Evolutionary conservation across 2,797 vertebrate species (phyloP), one percentile per base, ranked within the genome.

Genomic region (Protonibea diacanthus): DNA sequence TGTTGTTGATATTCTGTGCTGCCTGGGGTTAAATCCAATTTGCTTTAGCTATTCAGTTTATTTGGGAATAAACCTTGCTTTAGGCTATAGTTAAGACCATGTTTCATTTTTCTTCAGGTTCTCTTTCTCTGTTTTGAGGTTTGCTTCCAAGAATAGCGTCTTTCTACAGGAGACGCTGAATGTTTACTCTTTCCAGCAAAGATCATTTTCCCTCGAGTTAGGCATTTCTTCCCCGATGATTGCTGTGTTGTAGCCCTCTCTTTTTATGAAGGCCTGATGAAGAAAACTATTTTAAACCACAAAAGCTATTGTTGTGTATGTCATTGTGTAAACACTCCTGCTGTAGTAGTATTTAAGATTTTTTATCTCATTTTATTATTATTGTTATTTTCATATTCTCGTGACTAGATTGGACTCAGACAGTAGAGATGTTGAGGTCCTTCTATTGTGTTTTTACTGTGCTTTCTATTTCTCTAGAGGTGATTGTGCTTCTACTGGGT

Each of bases 21-120:
- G 88, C 88, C 86, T 12, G 21, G 27, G 74, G 88, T 86, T 76
- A 74, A 86, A 91, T 91, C 80, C 84, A 83, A 74, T 90, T 77
- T 80, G 40, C 40, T 67, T 73, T 51, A 67, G 48, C 60, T 23
- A 27, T 73, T 58, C 15, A 4, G 52, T 59, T 71, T 57, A 75
- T 83, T 73, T 72, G 38, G 55, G 59, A 78, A 78, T 81, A 69
- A 80, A 60, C 25, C 40, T 21, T 27, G 52, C 78, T 86, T 63
- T 14, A 62, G 82, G 83, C 55, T 18, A 48, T 45, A 59, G 45
- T 52, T 44, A 60, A 51, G 49, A 20, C 45, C 13, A 12, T 49
- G 25, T 66, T 85, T 81, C 14, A 40, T 70, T 63, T 67, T 74
- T 57, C 23, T 77, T 25, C 23, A 10, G 8, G n/a, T 48, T 59